Evolutionary conservation across 2,888 invertebrate species (phyloP), one percentile per base, ranked within the genome.

Genomic region (Dromius quadrimaculatus): DNA sequence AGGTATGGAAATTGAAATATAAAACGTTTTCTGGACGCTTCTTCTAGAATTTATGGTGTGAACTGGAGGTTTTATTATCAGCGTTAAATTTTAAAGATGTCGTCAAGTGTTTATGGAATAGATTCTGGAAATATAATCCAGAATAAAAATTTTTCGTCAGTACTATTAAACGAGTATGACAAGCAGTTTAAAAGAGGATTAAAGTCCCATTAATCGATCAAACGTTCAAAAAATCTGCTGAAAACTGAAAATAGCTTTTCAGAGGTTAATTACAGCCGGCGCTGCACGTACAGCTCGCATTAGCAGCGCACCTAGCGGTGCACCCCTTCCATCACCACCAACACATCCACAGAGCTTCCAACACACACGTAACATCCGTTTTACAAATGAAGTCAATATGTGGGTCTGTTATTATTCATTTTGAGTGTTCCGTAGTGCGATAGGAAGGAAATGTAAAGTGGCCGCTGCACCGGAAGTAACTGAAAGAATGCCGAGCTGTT

Each of bases 371-470:
- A 79, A 81, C 78, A 79, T 81, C 81, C 81, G 81, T 81, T 81
- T 81, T 81, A 81, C 75, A 78, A 81, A 81, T 80, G 75, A 80
- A 79, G 76, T 78, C 79, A 77, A 79, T 79, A 78, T 75, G 75
- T 76, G 75, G 76, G 74, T 77, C 78, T 77, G 75, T 77, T 78
- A 79, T 81, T 79, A 80, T 77, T 81, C 81, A 81, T 79, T 79
- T 79, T 73, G 74, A 75, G 74, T 72, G 72, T 76, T 76, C 75
- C 75, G 75, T 69, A 45, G 61, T 43, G 45, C 43, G 28, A 47
- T 74, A 76, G 82, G 81, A 82, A 82, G 82, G 82, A 82, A 82
- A 82, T 80, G 81, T 81, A 82, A 81, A 81, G 81, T 81, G 81
- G 81, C 72, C 72, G 68, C 64, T 61, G 61, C 34, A 64, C 65